Base-by-base conservation (phyloP, 2,888 invertebrate genomes). In the Thereva unica region DNA sequence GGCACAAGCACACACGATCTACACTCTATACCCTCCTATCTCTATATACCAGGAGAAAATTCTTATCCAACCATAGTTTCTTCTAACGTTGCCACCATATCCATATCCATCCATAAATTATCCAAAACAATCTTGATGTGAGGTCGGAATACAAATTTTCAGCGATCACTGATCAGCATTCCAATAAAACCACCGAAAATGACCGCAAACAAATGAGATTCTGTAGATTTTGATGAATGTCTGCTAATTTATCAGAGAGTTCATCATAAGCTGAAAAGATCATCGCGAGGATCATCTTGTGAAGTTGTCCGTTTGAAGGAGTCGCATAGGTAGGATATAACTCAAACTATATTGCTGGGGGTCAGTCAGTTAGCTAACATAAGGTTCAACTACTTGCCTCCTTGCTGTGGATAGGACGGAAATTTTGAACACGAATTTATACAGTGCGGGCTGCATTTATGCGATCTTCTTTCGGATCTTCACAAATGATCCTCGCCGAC, bases 221-320 rank as follows among this genome's bases (percentile, higher is more conserved):
- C 54, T 64, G 54, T 64, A 64, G 64, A 64, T 64, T 64, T 64
- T 66, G 66, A 66, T 66, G 66, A 66, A 66, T 66, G 66, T 66
- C 66, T 59, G 66, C 66, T 59, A 59, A 66, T 66, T 66, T 66
- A 66, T 66, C 66, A 59, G 44, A 44, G 38, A 66, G 45, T 59
- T 66, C 66, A 66, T 66, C 57, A 59, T 56, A 44, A 35, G 6
- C 44, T 8, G 37, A 41, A n/a, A n/a, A 47, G 53, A 67, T 69
- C 61, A 50, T 10, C 50, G 47, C 50, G 47, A 42, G 49, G 50
- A 61, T 40, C 61, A 49, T 40, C 61, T 61, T 41, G 61, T 23
- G 23, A 23, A 23, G 23, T 23, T 23, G 41, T 49, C 38, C 50
- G 41, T 50, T n/a, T 40, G 61, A 61, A 61, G 61, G 61, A 61